Conservation (phyloP, 2,888 invertebrate species). For the Plagiodera versicolora region DNA sequence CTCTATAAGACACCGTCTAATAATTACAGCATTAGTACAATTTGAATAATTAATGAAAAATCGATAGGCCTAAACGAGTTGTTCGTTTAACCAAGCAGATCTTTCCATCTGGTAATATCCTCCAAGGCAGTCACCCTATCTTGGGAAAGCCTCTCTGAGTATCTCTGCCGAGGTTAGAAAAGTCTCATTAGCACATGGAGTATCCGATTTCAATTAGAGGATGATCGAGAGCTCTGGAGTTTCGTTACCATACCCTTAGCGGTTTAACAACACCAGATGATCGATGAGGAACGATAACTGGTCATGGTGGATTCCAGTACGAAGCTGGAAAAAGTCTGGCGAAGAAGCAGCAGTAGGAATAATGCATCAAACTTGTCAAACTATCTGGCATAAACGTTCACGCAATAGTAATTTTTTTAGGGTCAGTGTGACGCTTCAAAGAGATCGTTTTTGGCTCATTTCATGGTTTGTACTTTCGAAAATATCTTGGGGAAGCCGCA, state of each 20-base stretch:
- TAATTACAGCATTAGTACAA: slow-evolving; percentile 23
- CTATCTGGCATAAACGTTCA: no score
- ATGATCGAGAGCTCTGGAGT: slow-evolving; percentile 53
- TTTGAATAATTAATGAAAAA: slow-evolving; percentile 46
- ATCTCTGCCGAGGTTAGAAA: slow-evolving; percentile 39
- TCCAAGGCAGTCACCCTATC: slow-evolving; percentile 43
- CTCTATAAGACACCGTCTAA: not conserved
- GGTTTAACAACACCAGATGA: slow-evolving; percentile 50
- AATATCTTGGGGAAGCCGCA: no score
- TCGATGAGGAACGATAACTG: slow-evolving; percentile 41
- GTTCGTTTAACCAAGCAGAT: slow-evolving; percentile 46
- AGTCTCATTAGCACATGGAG: slow-evolving; percentile 49
- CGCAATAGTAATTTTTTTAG: no score
- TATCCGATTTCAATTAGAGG: slow-evolving; percentile 55
- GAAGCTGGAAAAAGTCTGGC: no score
- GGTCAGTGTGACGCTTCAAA: no score
- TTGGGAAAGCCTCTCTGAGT: slow-evolving; percentile 42
- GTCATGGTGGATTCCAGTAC: no score
- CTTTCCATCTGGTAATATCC: slow-evolving; percentile 46
- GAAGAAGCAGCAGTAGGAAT: no score
- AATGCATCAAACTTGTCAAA: no score
- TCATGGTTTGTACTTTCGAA: no score
- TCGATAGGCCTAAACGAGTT: slow-evolving; percentile 48
- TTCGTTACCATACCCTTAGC: slow-evolving; percentile 50
- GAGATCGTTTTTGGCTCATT: no score